Evolutionary conservation across 2,888 invertebrate genomes (phyloP).

Genomic region (Xanthorhoe spadicearia): DNA sequence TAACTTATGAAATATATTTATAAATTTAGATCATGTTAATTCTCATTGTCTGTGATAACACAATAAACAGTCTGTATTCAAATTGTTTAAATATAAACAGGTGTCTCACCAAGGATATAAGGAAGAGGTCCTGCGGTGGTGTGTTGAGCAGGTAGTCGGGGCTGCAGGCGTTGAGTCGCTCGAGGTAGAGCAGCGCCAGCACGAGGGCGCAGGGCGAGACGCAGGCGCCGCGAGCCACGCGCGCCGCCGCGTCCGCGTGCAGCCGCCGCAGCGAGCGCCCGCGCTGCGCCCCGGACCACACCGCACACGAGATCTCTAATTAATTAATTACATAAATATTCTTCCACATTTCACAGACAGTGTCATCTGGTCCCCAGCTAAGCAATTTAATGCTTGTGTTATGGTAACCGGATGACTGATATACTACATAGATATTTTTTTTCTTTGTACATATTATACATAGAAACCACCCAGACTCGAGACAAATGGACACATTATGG

Average conservation of each 20-base stretch:
- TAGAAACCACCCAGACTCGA: no score
- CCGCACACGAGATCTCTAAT: conserved; percentile 93
- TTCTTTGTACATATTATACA: no score
- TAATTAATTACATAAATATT: no score
- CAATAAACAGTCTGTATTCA: background rate
- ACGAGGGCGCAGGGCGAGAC: conserved; percentile 97
- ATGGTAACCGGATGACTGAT: no score
- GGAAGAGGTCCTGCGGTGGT: conserved; percentile 95
- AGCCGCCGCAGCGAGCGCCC: conserved; percentile 91
- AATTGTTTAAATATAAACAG: background rate
- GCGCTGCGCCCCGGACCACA: conserved; percentile 91
- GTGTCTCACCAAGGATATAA: conserved; percentile 95
- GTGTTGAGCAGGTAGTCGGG: conserved; percentile 93
- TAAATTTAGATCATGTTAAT: background rate
- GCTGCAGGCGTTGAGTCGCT: conserved; percentile 92
- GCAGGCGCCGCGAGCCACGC: conserved; percentile 91
- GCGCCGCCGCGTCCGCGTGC: conserved; percentile 90
- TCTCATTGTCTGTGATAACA: background rate
- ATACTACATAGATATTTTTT: no score
- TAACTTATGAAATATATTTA: background rate
- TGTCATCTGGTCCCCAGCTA: no score
- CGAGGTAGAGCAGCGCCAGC: conserved; percentile 96
- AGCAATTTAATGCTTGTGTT: no score
- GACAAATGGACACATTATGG: no score
- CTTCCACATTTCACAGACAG: no score